Conservation (phyloP, 2,797 vertebrate species). For the Centroberyx gerrardi region DNA sequence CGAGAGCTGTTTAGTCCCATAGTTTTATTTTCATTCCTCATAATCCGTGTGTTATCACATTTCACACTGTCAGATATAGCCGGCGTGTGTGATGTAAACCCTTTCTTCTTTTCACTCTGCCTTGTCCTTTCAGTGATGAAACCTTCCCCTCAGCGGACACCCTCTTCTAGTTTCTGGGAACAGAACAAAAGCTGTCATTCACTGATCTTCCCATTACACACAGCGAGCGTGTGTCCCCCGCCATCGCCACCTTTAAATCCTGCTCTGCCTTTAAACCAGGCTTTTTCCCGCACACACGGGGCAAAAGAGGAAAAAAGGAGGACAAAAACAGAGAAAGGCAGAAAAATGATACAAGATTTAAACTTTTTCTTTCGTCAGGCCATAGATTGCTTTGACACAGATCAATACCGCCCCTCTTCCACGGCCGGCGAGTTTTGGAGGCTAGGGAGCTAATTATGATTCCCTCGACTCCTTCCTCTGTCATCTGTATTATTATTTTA, state of each 20-base stretch:
- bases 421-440: constrained; percentile 38
- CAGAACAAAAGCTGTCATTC: constrained; percentile 63
- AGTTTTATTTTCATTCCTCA: constrained; percentile 31
- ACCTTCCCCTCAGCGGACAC: constrained; percentile 57
- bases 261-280: constrained; percentile 23
- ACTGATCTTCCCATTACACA: constrained; percentile 59
- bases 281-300: not conserved
- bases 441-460: constrained; percentile 67
- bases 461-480: constrained; percentile 55
- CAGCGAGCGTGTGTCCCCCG: constrained; percentile 13
- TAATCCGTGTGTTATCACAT: constrained; percentile 49
- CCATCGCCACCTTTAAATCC: constrained; percentile 47
- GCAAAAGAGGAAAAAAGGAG: not conserved
- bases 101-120: constrained; percentile 11
- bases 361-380: constrained; percentile 18
- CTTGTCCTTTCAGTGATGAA: constrained; percentile 65
- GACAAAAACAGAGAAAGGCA: constrained; percentile 14
- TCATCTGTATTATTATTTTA: constrained; percentile 67
- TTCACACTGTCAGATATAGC: constrained; percentile 49
- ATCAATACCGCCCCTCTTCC: constrained; percentile 54
- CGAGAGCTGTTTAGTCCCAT: constrained; percentile 13
- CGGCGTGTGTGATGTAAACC: constrained; percentile 48
- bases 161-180: constrained; percentile 30
- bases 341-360: constrained; percentile 5
- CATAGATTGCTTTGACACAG: constrained; percentile 53